Percentiles rank a stretch among this genome's conserved stretches.
These are phyloP conservation scores for Drosophila repleta DNA, from an alignment of 1,140 invertebrate genomes.

Conservation along the genomic window DNA sequence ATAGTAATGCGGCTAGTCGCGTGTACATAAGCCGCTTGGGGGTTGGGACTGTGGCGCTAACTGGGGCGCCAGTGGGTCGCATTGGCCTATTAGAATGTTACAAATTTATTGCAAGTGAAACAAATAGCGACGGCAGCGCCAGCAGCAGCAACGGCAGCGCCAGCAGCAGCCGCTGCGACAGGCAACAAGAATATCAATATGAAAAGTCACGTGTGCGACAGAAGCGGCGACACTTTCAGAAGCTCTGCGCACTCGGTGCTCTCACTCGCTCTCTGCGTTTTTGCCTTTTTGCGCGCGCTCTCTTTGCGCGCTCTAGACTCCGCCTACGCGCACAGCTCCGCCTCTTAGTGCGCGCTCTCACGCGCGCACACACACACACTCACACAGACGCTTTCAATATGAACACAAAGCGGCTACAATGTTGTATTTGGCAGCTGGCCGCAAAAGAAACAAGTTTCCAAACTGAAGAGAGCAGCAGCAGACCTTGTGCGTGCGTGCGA, in stretches of 20 bases:
- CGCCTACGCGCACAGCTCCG: slow-evolving; percentile 62
- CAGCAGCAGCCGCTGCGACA: neutral
- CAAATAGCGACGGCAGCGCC: slow-evolving; percentile 57
- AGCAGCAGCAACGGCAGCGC: slow-evolving; percentile 4
- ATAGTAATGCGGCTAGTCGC: neutral
- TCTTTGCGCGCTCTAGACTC: slow-evolving; percentile 39
- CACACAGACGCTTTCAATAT: slow-evolving; percentile 17
- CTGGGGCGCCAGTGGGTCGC: slow-evolving; percentile 39
- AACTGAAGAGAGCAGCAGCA: slow-evolving; percentile 48
- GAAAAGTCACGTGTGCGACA: slow-evolving; percentile 58
- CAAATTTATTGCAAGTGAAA: slow-evolving; percentile 79
- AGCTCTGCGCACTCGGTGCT: slow-evolving; percentile 49
- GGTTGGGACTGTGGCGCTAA: slow-evolving; percentile 2
- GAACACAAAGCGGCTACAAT: slow-evolving; percentile 78
- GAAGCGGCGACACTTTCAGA: slow-evolving; percentile 53
- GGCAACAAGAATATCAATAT: slow-evolving; percentile 22
- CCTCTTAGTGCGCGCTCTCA: slow-evolving; percentile 19
- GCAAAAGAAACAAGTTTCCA: slow-evolving; percentile 80
- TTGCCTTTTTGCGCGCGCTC: slow-evolving; percentile 11
- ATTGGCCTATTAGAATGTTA: slow-evolving; percentile 80
- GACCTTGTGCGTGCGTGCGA: slow-evolving; percentile 24
- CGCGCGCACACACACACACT: slow-evolving; percentile 11
- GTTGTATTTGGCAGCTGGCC: slow-evolving; percentile 65
- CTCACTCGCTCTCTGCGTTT: slow-evolving; percentile 23
- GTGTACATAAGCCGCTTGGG: slow-evolving; percentile 23